Evolutionary conservation across 2,888 invertebrate genomes (phyloP).

Genomic region (Leptinotarsa haldemani): DNA sequence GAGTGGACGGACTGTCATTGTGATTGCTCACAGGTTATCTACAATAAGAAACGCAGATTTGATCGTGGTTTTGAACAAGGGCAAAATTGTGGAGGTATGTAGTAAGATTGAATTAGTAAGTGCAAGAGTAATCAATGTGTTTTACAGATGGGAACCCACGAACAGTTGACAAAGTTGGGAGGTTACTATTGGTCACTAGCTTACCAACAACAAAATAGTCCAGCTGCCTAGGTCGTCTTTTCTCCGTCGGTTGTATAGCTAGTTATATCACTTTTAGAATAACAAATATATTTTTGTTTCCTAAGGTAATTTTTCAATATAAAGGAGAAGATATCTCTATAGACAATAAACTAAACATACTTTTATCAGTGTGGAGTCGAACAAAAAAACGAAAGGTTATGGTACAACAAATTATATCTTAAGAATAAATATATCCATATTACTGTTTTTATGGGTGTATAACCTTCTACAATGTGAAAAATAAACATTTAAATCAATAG

Average conservation of each 20-base stretch:
- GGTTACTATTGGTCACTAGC: conserved; percentile 90
- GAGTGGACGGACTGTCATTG: conserved; percentile 88
- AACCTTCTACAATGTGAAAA: too few species aligned
- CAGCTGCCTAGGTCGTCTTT: conserved; percentile 45
- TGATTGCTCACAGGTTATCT: conserved; percentile 94
- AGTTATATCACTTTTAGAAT: not conserved
- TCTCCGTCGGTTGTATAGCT: not conserved
- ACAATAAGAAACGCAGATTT: conserved; percentile 92
- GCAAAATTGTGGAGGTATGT: conserved; percentile 83
- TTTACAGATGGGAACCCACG: conserved; percentile 86
- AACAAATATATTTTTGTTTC: not conserved
- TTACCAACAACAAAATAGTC: conserved; percentile 72
- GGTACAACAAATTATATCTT: too few species aligned
- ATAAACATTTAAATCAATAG: too few species aligned
- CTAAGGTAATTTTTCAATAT: not conserved
- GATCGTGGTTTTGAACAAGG: conserved; percentile 90
- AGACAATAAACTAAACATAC: too few species aligned
- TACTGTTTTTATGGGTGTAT: too few species aligned
- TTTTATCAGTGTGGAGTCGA: too few species aligned
- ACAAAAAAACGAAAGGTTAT: too few species aligned
- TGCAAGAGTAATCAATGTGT: conserved; percentile 1
- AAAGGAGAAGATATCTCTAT: too few species aligned
- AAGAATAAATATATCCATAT: too few species aligned
- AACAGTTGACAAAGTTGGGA: conserved; percentile 78
- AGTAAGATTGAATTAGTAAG: too few species aligned